phyloP scores from a whole-genome alignment of 1,140 invertebrate genomes.

The Ooceraea biroi region DNA sequence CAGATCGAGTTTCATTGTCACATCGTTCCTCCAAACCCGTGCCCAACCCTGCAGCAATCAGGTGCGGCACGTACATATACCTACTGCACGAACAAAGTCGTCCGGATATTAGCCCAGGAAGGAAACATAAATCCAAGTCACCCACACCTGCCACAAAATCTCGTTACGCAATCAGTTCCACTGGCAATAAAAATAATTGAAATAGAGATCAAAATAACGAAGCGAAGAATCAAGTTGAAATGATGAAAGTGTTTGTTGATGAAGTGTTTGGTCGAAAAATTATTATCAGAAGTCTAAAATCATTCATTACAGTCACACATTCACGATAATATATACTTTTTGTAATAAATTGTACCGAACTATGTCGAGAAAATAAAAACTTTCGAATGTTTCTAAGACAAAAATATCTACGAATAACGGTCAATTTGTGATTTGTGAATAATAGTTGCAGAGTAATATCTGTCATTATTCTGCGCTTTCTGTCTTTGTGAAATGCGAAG shows the following conservation, averaged over 20 bases:
- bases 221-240: too few relatives aligned
- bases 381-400: too few relatives aligned
- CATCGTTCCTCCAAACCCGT: slow-evolving; percentile 66
- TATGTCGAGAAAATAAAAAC: too few relatives aligned
- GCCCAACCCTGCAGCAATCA: slow-evolving; percentile 65
- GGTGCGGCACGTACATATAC: slow-evolving; percentile 63
- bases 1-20: slow-evolving; percentile 76
- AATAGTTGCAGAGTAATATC: background rate
- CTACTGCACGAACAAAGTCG: slow-evolving; percentile 40
- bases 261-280: too few relatives aligned
- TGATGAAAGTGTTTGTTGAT: too few relatives aligned
- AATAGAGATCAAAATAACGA: background rate
- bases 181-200: background rate
- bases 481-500: slow-evolving; percentile 5
- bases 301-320: background rate
- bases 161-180: background rate
- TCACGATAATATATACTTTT: too few relatives aligned
- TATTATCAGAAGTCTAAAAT: too few relatives aligned
- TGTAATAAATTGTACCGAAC: too few relatives aligned
- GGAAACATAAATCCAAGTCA: slow-evolving; percentile 57
- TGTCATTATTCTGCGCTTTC: slow-evolving; percentile 5
- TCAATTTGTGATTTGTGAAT: background rate
- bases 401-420: background rate
- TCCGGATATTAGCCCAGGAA: slow-evolving; percentile 62
- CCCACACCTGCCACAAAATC: slow-evolving; percentile 7